Base-by-base conservation (phyloP, 2,888 invertebrate genomes). In the Hemithea aestivaria region DNA sequence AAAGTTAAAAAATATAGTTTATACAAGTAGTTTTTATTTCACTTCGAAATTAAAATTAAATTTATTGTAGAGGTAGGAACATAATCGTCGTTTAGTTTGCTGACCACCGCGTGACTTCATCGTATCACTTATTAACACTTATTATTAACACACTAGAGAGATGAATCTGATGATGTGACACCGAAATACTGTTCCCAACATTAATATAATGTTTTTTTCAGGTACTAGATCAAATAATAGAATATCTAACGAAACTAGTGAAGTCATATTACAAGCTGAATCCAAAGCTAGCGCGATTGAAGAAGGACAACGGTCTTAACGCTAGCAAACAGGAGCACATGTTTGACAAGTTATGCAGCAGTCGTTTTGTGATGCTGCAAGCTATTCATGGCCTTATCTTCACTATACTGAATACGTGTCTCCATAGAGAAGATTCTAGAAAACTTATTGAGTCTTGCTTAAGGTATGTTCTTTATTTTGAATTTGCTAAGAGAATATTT, bases 171-270 rank as follows among this genome's bases (percentile, higher is more conserved):
- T n/a, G n/a, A n/a, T n/a, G n/a, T n/a, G n/a, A n/a, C n/a, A n/a
- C n/a, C n/a, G n/a, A n/a, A n/a, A n/a, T n/a, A n/a, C n/a, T n/a
- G n/a, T n/a, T n/a, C n/a, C n/a, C n/a, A n/a, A n/a, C n/a, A n/a
- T n/a, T n/a, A n/a, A n/a, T 7, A 7, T 11, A 7, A 5, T 9
- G 2, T 28, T 2, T 45, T 48, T 85, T 87, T 29, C 63, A 91
- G 90, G 88, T 89, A 64, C 66, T 91, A 65, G 89, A 90, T 72
- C 84, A 87, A 72, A 82, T 90, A 55, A 81, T 88, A 66, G 83
- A 82, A 43, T 87, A 87, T 50, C 73, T 89, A 63, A 75, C 87
- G 28, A 85, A 82, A 51, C 57, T 89, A 64, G 87, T 87, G 9
- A 82, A 84, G 49, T 83, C 84, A 12, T 90, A 88, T 59, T 87